Percentiles rank a stretch among this genome's conserved stretches.
These are phyloP conservation scores for Chrysaora quinquecirrha DNA, from an alignment of 30 jellyfish, hydroid and myxozoan species.

Conservation along the genomic window DNA sequence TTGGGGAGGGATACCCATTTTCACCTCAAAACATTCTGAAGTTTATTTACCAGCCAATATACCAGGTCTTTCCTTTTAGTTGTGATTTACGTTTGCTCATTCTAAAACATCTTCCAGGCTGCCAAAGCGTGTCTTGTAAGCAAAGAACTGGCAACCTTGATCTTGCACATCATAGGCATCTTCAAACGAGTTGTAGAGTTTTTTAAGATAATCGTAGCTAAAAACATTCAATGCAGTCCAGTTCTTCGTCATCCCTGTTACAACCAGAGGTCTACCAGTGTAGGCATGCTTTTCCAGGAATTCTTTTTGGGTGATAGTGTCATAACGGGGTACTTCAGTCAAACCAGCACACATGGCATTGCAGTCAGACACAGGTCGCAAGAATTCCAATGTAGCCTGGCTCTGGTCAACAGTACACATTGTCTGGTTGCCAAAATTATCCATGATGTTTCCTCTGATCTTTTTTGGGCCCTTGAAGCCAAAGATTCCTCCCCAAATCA, in stretches of 20 bases:
- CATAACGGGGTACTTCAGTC: conserved; percentile 78
- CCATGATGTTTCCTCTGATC: not conserved
- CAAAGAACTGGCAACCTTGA: conserved; percentile 86
- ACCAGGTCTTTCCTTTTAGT: conserved; percentile 83
- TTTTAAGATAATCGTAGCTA: conserved; percentile 66
- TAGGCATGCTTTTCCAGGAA: conserved; percentile 81
- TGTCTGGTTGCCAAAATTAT: conserved; percentile 18
- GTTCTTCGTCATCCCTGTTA: conserved; percentile 77
- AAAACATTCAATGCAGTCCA: conserved; percentile 91
- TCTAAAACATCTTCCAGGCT: conserved; percentile 59
- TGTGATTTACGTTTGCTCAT: conserved; percentile 86
- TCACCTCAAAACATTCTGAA: no score
- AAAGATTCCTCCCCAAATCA: conserved; percentile 40
- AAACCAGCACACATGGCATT: conserved; percentile 77
- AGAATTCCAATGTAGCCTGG: conserved; percentile 56
- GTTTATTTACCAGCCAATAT: conserved; percentile 97
- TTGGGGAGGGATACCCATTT: no score
- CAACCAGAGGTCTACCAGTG: conserved; percentile 91
- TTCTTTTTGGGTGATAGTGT: conserved; percentile 65
- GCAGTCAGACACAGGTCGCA: conserved; percentile 81
- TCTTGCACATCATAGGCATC: conserved; percentile 81
- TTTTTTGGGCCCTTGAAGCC: conserved; percentile 46
- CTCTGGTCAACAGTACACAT: conserved; percentile 59
- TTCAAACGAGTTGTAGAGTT: conserved; percentile 53
- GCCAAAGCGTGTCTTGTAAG: conserved; percentile 86